These are phyloP conservation scores for Cricetomys ansorgei DNA, from an alignment of 2,113 vertebrate genomes.

Conservation along the genomic window DNA sequence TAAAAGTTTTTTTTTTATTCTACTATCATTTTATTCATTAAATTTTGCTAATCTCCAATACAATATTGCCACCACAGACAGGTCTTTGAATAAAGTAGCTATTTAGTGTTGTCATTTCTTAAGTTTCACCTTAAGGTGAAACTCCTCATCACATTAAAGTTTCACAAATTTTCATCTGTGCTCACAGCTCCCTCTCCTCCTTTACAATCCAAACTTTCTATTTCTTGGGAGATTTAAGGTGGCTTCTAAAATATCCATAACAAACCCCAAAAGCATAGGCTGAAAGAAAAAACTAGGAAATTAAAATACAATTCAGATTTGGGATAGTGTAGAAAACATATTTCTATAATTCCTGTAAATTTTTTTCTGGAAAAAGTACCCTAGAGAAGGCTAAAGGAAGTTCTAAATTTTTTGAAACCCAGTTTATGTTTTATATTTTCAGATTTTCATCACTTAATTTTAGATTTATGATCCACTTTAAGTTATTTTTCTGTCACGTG, in stretches of 20 bases:
- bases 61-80: not conserved
- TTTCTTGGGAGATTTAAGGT: not conserved
- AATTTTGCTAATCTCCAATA: not conserved
- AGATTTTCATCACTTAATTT: not conserved
- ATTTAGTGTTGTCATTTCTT: not conserved
- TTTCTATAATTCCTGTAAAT: not conserved
- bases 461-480: not conserved
- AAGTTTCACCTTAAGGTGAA: not conserved
- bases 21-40: not conserved
- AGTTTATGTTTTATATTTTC: not conserved
- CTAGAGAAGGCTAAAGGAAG: not conserved
- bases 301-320: not conserved
- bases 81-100: not conserved
- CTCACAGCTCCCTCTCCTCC: too few relatives aligned
- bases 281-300: not conserved
- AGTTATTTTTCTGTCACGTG: not conserved
- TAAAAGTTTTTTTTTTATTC: not conserved
- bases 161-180: not conserved
- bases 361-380: not conserved
- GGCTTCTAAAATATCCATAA: not conserved
- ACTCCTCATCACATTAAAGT: not conserved
- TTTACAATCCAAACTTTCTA: not conserved
- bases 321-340: not conserved
- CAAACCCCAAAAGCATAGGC: not conserved
- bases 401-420: not conserved